Evolutionary conservation across 2,113 vertebrate genomes (phyloP).

Genomic region (Chitala chitala): DNA sequence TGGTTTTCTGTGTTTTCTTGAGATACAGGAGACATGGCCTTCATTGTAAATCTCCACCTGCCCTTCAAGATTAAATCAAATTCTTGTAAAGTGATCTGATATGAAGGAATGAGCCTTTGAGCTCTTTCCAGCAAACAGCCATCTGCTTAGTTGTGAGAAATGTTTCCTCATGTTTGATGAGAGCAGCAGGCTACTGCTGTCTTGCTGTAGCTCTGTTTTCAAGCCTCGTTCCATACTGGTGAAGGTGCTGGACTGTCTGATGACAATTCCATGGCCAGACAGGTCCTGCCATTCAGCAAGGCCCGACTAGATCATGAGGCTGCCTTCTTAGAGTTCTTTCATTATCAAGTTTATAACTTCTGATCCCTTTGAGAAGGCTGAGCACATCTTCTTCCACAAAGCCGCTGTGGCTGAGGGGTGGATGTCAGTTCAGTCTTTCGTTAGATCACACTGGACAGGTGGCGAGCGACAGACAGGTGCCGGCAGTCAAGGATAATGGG

Average conservation of each 20-base stretch:
- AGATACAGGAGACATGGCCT: not conserved
- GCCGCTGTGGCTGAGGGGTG: no score
- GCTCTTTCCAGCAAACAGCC: not conserved
- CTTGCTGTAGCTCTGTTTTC: no score
- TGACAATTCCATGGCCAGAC: no score
- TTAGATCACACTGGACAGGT: not conserved
- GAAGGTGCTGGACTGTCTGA: no score
- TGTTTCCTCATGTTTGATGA: not conserved
- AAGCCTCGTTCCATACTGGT: no score
- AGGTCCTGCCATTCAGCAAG: no score
- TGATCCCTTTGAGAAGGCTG: no score
- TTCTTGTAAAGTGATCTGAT: not conserved
- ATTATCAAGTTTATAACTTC: no score
- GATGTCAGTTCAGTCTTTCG: not conserved
- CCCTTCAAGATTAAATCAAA: slow-evolving; percentile 12
- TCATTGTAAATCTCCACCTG: not conserved
- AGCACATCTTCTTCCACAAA: no score
- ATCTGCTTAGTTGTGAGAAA: not conserved
- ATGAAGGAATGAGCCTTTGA: slow-evolving; percentile 9
- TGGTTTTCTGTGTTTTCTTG: not conserved
- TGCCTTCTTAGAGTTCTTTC: no score
- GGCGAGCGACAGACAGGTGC: not conserved
- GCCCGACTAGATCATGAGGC: no score
- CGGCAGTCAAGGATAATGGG: not conserved
- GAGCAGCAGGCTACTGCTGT: not conserved